Percentiles rank a stretch among this genome's conserved stretches.
Evolutionary conservation across 2,113 vertebrate genomes (phyloP).

Genomic region (Neotoma lepida): DNA sequence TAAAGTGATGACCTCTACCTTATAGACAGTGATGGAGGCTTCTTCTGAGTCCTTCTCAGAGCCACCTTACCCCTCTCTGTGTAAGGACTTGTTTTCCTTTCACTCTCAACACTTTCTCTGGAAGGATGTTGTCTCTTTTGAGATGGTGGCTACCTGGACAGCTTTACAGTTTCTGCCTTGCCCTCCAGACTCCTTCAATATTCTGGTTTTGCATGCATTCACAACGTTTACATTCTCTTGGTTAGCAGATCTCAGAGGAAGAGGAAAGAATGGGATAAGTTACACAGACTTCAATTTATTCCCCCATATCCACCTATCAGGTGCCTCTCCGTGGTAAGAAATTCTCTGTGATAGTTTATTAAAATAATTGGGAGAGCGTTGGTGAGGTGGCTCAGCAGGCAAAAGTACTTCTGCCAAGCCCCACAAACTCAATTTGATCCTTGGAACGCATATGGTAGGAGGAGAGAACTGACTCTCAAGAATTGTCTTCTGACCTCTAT

Average conservation of each 20-base stretch:
- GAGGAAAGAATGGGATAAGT: not conserved
- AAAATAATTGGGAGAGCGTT: too few relatives aligned
- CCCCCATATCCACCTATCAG: not conserved
- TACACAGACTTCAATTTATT: not conserved
- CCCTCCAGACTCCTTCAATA: not conserved
- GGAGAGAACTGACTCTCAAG: not conserved
- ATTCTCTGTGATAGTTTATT: not conserved
- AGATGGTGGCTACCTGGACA: not conserved
- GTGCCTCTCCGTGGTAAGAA: not conserved
- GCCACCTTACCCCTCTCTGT: not conserved
- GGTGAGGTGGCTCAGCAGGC: not conserved
- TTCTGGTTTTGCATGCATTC: not conserved
- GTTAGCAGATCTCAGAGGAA: not conserved
- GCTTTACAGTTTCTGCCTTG: not conserved
- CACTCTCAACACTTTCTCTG: not conserved
- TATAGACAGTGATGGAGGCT: not conserved
- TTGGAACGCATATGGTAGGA: too few relatives aligned
- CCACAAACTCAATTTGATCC: too few relatives aligned
- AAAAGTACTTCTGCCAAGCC: not conserved
- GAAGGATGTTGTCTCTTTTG: not conserved
- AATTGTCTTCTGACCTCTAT: not conserved
- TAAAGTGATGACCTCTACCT: not conserved
- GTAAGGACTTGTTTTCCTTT: not conserved
- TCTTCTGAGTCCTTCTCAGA: constrained; percentile 1
- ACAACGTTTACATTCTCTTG: not conserved